Base-by-base conservation (phyloP, 2,888 invertebrate genomes). In the Eurytoma californica region DNA sequence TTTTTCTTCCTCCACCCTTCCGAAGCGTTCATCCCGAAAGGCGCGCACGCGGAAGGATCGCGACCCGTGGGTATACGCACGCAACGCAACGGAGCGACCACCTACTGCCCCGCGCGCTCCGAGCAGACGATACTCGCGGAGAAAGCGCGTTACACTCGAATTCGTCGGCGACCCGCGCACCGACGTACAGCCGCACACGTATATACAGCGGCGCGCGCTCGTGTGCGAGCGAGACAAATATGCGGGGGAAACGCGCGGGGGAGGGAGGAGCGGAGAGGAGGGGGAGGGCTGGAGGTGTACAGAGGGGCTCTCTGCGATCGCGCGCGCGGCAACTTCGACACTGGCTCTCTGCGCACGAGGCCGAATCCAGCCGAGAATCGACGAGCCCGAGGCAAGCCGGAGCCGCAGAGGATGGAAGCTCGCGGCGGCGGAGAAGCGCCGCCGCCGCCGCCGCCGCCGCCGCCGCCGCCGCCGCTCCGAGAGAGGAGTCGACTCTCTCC, bases 261-360 rank as follows among this genome's bases (percentile, higher is more conserved):
- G 13, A 63, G 63, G 39, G 53, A 39, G 9, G 39, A 65, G 63
- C 3, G 47, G 14, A 9, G 39, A 4, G 30, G 7, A 4, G 30
- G 30, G 9, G 39, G 39, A 1, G 39, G 9, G 7, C 39, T 39
- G 9, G 24, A 30, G 61, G n/a, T 47, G 9, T 68, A 51, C 66
- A 39, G 75, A 39, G 30, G 57, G 66, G 76, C 80, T 80, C 77
- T 75, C 80, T 79, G 75, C 76, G 73, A 81, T 82, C 80, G 81
- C 47, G 55, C 67, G 72, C 83, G 81, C 82, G 83, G 82, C 75
- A 82, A 82, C 80, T 80, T 81, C 69, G 80, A 79, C 79, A 83
- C 82, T 79, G 69, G 79, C 81, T 72, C 73, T 39, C 60, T 65
- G 66, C 79, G 78, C 57, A 60, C 66, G 68, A 65, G 24, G 20